Conservation (phyloP, 2,113 vertebrate species). For the Glaucomys volans region DNA sequence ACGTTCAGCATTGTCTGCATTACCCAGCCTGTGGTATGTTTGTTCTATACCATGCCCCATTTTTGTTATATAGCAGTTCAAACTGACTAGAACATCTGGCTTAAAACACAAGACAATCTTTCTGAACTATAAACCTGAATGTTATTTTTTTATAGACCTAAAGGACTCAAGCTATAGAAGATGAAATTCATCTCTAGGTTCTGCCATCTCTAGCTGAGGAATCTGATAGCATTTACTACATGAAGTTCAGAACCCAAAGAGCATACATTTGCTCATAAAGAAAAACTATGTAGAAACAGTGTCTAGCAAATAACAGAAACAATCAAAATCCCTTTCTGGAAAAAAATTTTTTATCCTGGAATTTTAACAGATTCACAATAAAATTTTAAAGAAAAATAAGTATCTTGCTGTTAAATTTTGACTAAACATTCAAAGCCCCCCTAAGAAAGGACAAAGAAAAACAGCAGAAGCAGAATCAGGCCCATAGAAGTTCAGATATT, state of each 20-base stretch:
- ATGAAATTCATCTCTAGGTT: neutral
- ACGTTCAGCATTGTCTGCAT: neutral
- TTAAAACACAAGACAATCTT: neutral
- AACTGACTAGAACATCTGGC: neutral
- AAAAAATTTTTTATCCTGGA: neutral
- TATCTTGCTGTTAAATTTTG: neutral
- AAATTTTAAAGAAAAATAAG: neutral
- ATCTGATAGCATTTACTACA: neutral
- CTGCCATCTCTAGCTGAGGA: neutral
- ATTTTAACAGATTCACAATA: neutral
- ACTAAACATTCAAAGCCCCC: neutral
- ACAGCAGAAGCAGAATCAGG: neutral
- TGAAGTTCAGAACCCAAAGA: neutral
- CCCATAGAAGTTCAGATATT: neutral
- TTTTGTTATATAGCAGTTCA: neutral
- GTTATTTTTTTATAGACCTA: neutral
- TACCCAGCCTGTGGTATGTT: neutral
- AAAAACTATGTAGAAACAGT: neutral
- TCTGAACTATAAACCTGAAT: neutral
- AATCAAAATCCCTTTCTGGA: neutral
- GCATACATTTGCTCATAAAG: neutral
- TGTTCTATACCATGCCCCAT: neutral
- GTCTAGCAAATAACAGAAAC: neutral
- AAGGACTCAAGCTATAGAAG: neutral
- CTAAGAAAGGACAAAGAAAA: neutral